phyloP scores from a whole-genome alignment of 1,140 invertebrate species.

The Lepidotrigona ventralis region DNA sequence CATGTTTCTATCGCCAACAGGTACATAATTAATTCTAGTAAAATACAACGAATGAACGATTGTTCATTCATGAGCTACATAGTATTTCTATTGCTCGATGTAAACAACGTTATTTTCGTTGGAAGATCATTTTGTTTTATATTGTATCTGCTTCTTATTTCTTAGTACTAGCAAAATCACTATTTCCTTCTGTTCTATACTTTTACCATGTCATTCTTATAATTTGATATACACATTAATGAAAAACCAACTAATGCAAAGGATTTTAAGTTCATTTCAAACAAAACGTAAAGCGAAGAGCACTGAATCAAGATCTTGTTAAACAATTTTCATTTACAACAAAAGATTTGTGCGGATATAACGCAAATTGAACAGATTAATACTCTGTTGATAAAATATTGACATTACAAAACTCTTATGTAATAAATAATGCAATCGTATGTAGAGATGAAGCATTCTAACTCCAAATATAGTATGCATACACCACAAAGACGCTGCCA shows the following conservation, averaged over 20 bases:
- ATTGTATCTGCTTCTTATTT: neutral
- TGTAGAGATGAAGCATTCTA: conserved; percentile 9
- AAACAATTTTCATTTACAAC: conserved; percentile 6
- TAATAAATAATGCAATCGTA: conserved; percentile 10
- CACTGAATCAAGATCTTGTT: conserved; percentile 2
- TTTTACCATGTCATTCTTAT: conserved; percentile 15
- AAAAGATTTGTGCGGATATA: neutral
- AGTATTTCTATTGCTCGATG: conserved; percentile 18
- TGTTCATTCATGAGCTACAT: conserved; percentile 8
- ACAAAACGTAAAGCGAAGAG: neutral
- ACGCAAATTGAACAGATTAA: neutral
- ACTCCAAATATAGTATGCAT: conserved; percentile 27
- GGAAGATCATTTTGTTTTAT: conserved; percentile 16
- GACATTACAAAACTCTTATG: conserved; percentile 25
- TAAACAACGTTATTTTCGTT: conserved; percentile 14
- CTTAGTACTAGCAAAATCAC: conserved; percentile 3
- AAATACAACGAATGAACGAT: conserved; percentile 47
- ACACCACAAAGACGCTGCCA: conserved; percentile 31
- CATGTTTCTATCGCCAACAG: conserved; percentile 62
- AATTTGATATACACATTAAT: conserved; percentile 3
- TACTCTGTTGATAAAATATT: conserved; percentile 6
- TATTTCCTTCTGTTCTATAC: conserved; percentile 1
- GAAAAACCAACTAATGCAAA: conserved; percentile 12
- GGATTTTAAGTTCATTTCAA: neutral
- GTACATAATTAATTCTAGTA: conserved; percentile 60